Evolutionary conservation across 2,888 invertebrate species (phyloP).

Genomic region (Melanchra persicariae): DNA sequence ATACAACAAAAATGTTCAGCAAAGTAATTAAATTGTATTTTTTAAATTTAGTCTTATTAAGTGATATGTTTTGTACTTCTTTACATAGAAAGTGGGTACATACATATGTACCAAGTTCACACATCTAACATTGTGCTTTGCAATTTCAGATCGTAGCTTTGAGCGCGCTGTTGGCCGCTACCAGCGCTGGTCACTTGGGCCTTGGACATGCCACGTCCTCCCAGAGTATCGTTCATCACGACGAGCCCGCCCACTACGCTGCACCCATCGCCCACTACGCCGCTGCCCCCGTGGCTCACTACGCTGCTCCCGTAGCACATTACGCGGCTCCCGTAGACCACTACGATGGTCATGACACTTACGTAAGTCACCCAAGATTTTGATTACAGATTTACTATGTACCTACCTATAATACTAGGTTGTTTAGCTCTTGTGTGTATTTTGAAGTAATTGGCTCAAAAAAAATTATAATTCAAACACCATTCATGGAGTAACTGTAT

Average conservation of each 20-base stretch:
- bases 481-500: no score
- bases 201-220: slow-evolving; percentile 66
- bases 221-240: slow-evolving; percentile 65
- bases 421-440: no score
- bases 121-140: not conserved
- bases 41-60: not conserved
- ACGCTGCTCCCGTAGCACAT: slow-evolving; percentile 60
- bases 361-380: slow-evolving; percentile 60
- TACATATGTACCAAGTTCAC: not conserved
- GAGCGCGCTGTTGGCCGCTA: slow-evolving; percentile 71
- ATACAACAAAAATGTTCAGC: slow-evolving; percentile 70
- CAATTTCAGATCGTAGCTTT: slow-evolving; percentile 59
- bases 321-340: slow-evolving; percentile 59
- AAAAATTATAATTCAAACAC: no score
- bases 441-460: no score
- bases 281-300: slow-evolving; percentile 61
- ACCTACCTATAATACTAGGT: no score
- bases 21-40: slow-evolving; percentile 65
- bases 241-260: slow-evolving; percentile 64
- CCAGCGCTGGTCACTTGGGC: slow-evolving; percentile 73
- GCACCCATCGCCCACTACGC: slow-evolving; percentile 67
- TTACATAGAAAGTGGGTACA: not conserved
- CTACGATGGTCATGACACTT: slow-evolving; percentile 72
- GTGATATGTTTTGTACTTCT: not conserved
- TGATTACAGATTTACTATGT: no score